These are phyloP conservation scores for Lophochroa leadbeateri DNA, from an alignment of 2,113 vertebrate species.

Conservation along the genomic window DNA sequence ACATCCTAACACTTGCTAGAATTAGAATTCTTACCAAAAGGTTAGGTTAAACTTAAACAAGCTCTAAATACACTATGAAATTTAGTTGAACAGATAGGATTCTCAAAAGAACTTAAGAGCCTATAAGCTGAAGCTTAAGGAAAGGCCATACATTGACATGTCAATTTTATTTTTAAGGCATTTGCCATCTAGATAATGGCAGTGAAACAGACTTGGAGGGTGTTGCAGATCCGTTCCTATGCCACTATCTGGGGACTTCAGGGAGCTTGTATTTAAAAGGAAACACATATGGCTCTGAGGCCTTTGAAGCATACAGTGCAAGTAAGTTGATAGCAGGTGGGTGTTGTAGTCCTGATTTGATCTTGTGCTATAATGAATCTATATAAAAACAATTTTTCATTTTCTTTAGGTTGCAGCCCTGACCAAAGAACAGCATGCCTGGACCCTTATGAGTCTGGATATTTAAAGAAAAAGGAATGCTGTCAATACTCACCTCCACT, in stretches of 20 bases:
- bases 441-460: conserved; percentile 76
- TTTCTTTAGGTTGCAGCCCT: conserved; percentile 74
- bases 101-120: neutral
- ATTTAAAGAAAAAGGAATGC: conserved; percentile 80
- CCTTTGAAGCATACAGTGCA: conserved; percentile 70
- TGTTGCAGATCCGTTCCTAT: conserved; percentile 85
- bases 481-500: conserved; percentile 61
- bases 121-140: neutral
- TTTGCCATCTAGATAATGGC: conserved; percentile 85
- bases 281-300: conserved; percentile 76
- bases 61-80: neutral
- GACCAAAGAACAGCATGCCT: conserved; percentile 76
- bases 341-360: neutral
- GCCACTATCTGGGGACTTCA: conserved; percentile 83
- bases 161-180: conserved; percentile 72
- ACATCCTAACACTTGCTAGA: neutral
- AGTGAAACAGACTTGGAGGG: conserved; percentile 90
- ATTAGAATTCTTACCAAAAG: neutral
- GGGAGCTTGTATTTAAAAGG: conserved; percentile 82
- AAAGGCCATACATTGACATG: neutral
- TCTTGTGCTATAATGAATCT: neutral
- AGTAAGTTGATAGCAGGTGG: conserved; percentile 32
- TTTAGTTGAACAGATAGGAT: rapidly evolving
- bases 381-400: neutral
- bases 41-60: neutral